Percentiles rank a stretch among this genome's conserved stretches.
phyloP scores from a whole-genome alignment of 2,113 vertebrate species.

The Hoplias malabaricus region DNA sequence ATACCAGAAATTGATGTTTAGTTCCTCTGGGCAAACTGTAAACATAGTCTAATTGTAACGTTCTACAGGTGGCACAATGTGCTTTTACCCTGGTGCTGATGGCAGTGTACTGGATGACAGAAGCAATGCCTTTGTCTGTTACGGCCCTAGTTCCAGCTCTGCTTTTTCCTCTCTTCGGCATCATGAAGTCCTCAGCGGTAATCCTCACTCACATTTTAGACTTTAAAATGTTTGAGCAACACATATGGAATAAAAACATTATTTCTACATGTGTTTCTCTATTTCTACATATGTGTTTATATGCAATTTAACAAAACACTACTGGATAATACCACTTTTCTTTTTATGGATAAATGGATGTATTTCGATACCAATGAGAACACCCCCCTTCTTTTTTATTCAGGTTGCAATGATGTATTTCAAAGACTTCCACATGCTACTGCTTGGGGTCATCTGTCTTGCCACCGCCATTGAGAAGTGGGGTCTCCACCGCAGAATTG shows the following conservation, averaged over 20 bases:
- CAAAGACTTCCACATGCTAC: constrained; percentile 90
- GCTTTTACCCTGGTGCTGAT: constrained; percentile 83
- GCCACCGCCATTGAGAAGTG: constrained; percentile 93
- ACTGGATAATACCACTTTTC: background rate
- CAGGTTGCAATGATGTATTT: constrained; percentile 89
- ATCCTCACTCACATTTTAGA: constrained; percentile 1
- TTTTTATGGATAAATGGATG: background rate
- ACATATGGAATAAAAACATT: background rate
- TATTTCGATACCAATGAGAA: background rate
- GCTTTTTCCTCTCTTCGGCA: constrained; percentile 86
- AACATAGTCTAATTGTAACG: background rate
- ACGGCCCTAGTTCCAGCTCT: constrained; percentile 87
- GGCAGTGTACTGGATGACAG: constrained; percentile 85
- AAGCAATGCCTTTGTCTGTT: constrained; percentile 83
- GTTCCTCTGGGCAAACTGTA: background rate
- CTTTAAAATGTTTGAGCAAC: background rate
- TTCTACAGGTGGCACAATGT: constrained; percentile 84
- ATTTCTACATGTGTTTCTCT: too few species aligned
- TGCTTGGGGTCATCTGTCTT: constrained; percentile 89
- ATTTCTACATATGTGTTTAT: too few species aligned
- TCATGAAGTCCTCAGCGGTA: constrained; percentile 84
- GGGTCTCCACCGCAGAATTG: constrained; percentile 90
- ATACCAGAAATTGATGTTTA: too few species aligned
- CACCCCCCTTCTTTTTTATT: background rate
- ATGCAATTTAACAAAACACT: too few species aligned